Conservation (phyloP, 1,140 invertebrate species). For the Eubasilissa regina region DNA sequence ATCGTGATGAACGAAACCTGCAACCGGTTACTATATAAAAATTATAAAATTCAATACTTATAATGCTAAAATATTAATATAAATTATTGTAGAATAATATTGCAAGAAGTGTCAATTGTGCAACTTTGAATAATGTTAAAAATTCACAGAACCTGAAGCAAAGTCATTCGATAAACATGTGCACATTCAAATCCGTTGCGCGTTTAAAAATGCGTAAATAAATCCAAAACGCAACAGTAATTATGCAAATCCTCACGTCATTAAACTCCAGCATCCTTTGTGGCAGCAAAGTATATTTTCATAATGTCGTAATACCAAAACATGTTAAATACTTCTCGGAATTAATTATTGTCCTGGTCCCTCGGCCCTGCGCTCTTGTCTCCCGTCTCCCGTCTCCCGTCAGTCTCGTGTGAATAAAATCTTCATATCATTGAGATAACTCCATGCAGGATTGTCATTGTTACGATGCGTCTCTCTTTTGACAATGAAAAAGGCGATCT, state of each 20-base stretch:
- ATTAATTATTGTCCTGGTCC: slow-evolving; percentile 47
- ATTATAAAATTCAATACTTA: no score
- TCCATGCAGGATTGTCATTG: slow-evolving; percentile 34
- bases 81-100: no score
- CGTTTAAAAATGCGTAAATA: slow-evolving; percentile 40
- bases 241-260: slow-evolving; percentile 51
- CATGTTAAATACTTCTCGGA: slow-evolving; percentile 52
- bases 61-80: no score
- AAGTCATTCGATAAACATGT: slow-evolving; percentile 10
- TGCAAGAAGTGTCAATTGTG: no score
- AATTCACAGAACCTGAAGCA: not conserved
- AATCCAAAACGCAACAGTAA: slow-evolving; percentile 49
- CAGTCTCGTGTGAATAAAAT: slow-evolving; percentile 43
- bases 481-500: not conserved
- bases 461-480: slow-evolving; percentile 7
- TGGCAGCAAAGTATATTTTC: slow-evolving; percentile 23
- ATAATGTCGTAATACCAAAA: slow-evolving; percentile 38
- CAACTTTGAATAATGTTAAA: no score
- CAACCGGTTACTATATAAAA: no score
- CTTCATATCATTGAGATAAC: slow-evolving; percentile 46
- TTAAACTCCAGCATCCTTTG: slow-evolving; percentile 42
- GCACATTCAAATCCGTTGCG: slow-evolving; percentile 5
- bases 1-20: no score
- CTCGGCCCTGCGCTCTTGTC: not conserved
- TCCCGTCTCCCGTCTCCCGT: slow-evolving; percentile 31